Evolutionary conservation across 2,888 invertebrate genomes (phyloP).

Genomic region (Kryphioiulus occultus): DNA sequence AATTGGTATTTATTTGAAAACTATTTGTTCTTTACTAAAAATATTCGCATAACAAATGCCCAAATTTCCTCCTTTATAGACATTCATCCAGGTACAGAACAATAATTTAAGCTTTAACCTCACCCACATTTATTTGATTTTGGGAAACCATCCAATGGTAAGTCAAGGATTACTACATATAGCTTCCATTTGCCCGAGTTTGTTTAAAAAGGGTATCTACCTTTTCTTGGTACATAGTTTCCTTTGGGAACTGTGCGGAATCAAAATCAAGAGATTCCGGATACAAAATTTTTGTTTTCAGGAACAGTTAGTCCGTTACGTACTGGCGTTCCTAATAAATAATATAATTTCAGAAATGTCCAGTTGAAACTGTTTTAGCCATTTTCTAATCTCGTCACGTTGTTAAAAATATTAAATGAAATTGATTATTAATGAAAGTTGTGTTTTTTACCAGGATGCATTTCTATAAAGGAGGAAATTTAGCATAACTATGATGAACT

Average conservation of each 20-base stretch:
- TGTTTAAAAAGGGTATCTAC: conserved; percentile 45
- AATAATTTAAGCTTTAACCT: neutral
- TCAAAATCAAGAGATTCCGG: conserved; percentile 53
- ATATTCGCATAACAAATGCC: neutral
- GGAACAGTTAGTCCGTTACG: conserved; percentile 48
- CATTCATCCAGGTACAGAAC: neutral
- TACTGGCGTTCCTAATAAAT: conserved; percentile 45
- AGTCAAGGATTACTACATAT: neutral
- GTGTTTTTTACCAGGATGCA: no score
- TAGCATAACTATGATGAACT: no score
- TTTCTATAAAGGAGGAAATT: no score
- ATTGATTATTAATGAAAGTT: no score
- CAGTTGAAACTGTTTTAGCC: no score
- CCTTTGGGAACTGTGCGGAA: conserved; percentile 50
- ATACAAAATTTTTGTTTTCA: conserved; percentile 50
- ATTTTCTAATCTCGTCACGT: no score
- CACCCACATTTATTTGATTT: no score
- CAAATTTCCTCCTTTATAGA: neutral
- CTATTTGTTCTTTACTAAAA: neutral
- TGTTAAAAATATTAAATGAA: no score
- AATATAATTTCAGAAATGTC: no score
- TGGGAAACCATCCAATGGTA: neutral
- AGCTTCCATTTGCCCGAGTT: neutral
- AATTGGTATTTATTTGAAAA: neutral
- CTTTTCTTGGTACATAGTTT: conserved; percentile 45